Conservation (phyloP, 2,888 invertebrate genomes). For the Phymatocera aterrima region DNA sequence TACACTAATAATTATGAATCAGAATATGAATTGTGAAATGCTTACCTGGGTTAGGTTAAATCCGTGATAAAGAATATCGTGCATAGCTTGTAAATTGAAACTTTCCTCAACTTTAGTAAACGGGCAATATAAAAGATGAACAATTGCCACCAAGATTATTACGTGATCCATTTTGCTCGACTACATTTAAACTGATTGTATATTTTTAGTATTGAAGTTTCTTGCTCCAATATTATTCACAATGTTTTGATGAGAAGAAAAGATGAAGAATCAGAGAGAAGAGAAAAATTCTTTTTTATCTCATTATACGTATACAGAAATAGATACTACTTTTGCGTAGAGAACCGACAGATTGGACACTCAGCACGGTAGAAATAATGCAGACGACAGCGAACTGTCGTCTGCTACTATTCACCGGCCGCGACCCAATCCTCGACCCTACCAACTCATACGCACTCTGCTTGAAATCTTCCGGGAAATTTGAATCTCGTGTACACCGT, state of each 20-base stretch:
- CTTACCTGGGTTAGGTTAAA: slow-evolving; percentile 89
- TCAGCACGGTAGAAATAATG: too few species aligned
- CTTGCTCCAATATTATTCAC: too few species aligned
- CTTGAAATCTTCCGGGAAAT: too few species aligned
- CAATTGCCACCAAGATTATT: slow-evolving; percentile 84
- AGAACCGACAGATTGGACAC: neutral
- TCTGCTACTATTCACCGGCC: slow-evolving; percentile 13
- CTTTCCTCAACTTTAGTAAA: slow-evolving; percentile 99
- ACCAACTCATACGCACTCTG: too few species aligned
- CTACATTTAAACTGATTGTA: slow-evolving; percentile 28
- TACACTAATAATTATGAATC: too few species aligned
- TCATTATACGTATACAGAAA: neutral
- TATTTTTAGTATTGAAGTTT: neutral
- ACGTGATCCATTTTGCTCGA: slow-evolving; percentile 82
- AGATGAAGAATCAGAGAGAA: neutral
- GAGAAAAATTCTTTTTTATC: neutral
- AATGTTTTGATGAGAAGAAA: neutral
- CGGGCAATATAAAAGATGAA: slow-evolving; percentile 92
- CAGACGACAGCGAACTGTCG: neutral
- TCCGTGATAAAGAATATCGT: slow-evolving; percentile 95
- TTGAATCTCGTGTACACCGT: too few species aligned
- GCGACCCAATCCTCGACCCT: too few species aligned
- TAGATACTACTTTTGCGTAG: neutral
- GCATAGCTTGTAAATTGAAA: slow-evolving; percentile 98
- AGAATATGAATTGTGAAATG: too few species aligned